These are phyloP conservation scores for Natrix natrix DNA, from an alignment of 2,797 vertebrate genomes.

Conservation along the genomic window DNA sequence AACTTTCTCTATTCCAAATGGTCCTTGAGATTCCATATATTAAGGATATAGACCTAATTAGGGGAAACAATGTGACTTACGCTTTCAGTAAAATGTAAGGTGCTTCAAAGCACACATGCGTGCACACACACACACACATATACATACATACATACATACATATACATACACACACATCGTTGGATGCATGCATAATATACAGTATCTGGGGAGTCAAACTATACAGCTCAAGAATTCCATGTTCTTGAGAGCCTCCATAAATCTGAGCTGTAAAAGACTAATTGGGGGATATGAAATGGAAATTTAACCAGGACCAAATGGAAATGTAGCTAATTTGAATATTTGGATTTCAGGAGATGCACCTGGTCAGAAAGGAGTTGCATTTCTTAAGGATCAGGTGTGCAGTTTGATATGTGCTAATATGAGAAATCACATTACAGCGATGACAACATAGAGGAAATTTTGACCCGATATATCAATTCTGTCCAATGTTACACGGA, in stretches of 20 bases:
- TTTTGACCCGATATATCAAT: not conserved
- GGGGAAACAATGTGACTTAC: not conserved
- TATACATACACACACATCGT: not conserved
- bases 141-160: too few species aligned
- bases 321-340: not conserved
- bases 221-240: not conserved
- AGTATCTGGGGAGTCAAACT: not conserved
- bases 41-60: not conserved
- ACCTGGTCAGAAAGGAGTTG: not conserved
- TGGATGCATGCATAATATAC: not conserved
- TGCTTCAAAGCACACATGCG: not conserved
- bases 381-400: not conserved
- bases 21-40: not conserved
- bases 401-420: not conserved
- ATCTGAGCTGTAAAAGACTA: not conserved
- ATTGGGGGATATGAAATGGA: not conserved
- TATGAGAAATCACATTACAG: not conserved
- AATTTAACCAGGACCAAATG: not conserved
- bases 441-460: not conserved
- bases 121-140: too few species aligned
- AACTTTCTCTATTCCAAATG: not conserved
- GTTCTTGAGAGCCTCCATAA: not conserved
- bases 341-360: not conserved
- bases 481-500: not conserved
- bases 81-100: not conserved